Conservation (phyloP, 2,797 vertebrate genomes). For the Hydrolagus colliei region DNA sequence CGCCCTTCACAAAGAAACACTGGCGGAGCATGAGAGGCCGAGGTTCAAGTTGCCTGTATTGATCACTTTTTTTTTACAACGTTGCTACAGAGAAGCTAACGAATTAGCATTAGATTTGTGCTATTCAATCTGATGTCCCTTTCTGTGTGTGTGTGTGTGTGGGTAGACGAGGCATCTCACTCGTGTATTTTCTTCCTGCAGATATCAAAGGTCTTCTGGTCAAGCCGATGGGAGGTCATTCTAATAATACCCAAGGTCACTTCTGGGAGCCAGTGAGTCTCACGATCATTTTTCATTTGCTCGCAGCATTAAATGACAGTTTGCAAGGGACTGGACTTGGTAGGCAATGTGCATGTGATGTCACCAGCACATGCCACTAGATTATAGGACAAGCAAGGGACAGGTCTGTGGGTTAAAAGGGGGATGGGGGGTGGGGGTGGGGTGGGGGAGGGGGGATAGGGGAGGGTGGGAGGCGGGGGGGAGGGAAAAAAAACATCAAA, state of each 20-base stretch:
- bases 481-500: not conserved
- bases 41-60: conserved; percentile 51
- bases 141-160: conserved; percentile 33
- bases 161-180: conserved; percentile 50
- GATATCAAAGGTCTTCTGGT: conserved; percentile 70
- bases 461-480: conserved; percentile 32
- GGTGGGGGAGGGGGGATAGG: not conserved
- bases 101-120: conserved; percentile 59
- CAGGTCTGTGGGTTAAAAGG: conserved; percentile 68
- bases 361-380: conserved; percentile 73
- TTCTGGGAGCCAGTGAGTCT: conserved; percentile 72
- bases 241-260: conserved; percentile 78
- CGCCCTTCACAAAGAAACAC: conserved; percentile 39
- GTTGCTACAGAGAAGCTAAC: conserved; percentile 43
- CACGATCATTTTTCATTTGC: conserved; percentile 82
- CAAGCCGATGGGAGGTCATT: conserved; percentile 76
- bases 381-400: conserved; percentile 75
- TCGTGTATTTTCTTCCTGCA: conserved; percentile 58
- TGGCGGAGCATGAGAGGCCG: conserved; percentile 39
- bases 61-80: conserved; percentile 67
- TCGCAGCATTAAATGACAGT: conserved; percentile 75
- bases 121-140: conserved; percentile 44
- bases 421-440: not conserved
- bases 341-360: conserved; percentile 71
- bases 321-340: conserved; percentile 66